These are phyloP conservation scores for Bradynema listronoti DNA, from an alignment of 1,140 invertebrate genomes.

Conservation along the genomic window DNA sequence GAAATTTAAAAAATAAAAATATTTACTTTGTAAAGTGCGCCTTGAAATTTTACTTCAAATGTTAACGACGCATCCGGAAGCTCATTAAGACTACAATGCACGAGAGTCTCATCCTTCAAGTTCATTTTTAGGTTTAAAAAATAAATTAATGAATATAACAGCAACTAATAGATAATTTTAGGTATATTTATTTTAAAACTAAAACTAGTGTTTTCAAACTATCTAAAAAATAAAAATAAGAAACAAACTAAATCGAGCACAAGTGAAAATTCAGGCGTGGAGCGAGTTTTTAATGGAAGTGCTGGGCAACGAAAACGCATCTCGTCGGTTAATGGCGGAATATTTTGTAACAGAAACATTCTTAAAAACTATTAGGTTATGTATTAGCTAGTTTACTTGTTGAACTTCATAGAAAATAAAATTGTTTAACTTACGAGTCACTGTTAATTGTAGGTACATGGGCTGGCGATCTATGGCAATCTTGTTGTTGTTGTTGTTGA, in stretches of 20 bases:
- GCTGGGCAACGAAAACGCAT: slow-evolving; percentile 78
- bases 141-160: not conserved
- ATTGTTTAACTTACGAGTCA: slow-evolving; percentile 3
- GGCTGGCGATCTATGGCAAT: no score
- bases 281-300: slow-evolving; percentile 81
- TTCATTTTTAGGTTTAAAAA: slow-evolving; percentile 3
- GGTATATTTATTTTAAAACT: no score
- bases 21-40: slow-evolving; percentile 71
- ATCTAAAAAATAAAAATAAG: no score
- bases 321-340: slow-evolving; percentile 79
- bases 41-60: slow-evolving; percentile 85
- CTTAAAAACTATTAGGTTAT: slow-evolving; percentile 38
- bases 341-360: slow-evolving; percentile 68
- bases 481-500: no score
- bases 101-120: slow-evolving; percentile 79
- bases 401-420: no score
- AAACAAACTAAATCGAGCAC: slow-evolving; percentile 73
- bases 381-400: no score
- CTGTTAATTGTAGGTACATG: no score
- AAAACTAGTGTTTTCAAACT: no score
- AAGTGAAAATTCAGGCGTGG: slow-evolving; percentile 84
- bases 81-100: slow-evolving; percentile 87
- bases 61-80: slow-evolving; percentile 81
- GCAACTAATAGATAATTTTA: no score
- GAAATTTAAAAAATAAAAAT: slow-evolving; percentile 8